A percentile compares a stretch with the other conserved stretches of the same genome.
Conservation (phyloP, 2,113 vertebrate genomes). For the Sapayoa aenigma region DNA sequence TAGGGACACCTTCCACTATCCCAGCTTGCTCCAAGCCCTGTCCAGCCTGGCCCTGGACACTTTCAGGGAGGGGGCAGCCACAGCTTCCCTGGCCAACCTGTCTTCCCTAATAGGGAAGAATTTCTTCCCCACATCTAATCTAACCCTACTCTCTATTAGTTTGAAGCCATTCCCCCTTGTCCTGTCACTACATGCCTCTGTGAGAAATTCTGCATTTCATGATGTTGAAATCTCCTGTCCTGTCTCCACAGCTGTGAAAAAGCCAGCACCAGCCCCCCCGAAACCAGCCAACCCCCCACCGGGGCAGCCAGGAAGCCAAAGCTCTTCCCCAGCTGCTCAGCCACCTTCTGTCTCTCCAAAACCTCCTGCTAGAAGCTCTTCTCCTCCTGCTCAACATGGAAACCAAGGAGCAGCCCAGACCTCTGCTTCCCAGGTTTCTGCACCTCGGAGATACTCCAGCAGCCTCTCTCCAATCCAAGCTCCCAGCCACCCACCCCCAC, state of each 20-base stretch:
- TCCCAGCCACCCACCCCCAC: conserved; percentile 90
- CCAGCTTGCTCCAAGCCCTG: accelerated
- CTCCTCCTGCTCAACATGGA: conserved; percentile 70
- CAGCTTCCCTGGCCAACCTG: neutral
- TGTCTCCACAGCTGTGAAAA: conserved; percentile 83
- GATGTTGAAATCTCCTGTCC: neutral
- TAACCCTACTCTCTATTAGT: no score
- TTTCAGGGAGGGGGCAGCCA: neutral
- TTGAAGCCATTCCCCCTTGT: neutral
- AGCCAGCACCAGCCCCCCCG: conserved; percentile 92
- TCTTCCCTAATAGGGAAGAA: accelerated
- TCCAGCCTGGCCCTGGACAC: neutral
- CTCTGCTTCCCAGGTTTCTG: conserved; percentile 65
- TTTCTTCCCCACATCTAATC: neutral
- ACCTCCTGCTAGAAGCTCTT: conserved; percentile 73
- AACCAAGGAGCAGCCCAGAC: conserved; percentile 58
- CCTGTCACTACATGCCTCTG: neutral
- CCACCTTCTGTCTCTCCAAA: conserved; percentile 79
- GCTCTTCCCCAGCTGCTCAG: conserved; percentile 67
- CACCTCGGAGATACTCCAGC: conserved; percentile 83
- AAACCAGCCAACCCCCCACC: conserved; percentile 89
- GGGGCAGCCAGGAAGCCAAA: conserved; percentile 77
- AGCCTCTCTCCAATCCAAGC: conserved; percentile 88
- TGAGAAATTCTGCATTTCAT: no score
- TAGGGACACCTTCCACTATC: neutral